phyloP scores from a whole-genome alignment of 92 coral and sea anemone genomes.

The Umimayanthus kanabou region DNA sequence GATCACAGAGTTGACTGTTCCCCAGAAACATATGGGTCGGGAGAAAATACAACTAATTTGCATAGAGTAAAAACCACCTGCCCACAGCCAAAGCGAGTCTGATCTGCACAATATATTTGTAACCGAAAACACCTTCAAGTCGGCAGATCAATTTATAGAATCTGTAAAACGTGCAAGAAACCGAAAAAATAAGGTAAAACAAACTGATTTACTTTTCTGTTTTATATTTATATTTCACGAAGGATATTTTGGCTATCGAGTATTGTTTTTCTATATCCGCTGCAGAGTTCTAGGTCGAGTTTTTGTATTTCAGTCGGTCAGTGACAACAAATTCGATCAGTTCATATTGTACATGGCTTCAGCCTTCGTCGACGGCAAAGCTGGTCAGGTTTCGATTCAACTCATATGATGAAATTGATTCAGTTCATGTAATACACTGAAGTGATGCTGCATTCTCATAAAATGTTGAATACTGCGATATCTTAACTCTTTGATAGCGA shows the following conservation, averaged over 20 bases:
- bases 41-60: slow-evolving; percentile 25
- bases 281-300: not conserved
- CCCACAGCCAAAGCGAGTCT: slow-evolving; percentile 21
- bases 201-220: not conserved
- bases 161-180: not conserved
- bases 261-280: not conserved
- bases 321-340: not conserved
- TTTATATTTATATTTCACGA: not conserved
- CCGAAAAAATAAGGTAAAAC: not conserved
- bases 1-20: not conserved
- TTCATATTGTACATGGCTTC: not conserved
- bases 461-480: not conserved
- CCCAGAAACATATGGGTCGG: slow-evolving; percentile 1
- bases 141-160: slow-evolving; percentile 15
- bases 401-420: not conserved
- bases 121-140: slow-evolving; percentile 32
- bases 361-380: not conserved
- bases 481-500: slow-evolving; percentile 2
- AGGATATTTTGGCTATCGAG: not conserved
- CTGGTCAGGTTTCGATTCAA: slow-evolving; percentile 1
- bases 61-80: slow-evolving; percentile 47
- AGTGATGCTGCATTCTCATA: too few species aligned
- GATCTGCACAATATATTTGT: slow-evolving; percentile 30
- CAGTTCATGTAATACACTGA: not conserved
- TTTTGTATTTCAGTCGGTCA: not conserved